These are phyloP conservation scores for Sitobion miscanthi DNA, from an alignment of 1,140 invertebrate genomes.

Conservation along the genomic window DNA sequence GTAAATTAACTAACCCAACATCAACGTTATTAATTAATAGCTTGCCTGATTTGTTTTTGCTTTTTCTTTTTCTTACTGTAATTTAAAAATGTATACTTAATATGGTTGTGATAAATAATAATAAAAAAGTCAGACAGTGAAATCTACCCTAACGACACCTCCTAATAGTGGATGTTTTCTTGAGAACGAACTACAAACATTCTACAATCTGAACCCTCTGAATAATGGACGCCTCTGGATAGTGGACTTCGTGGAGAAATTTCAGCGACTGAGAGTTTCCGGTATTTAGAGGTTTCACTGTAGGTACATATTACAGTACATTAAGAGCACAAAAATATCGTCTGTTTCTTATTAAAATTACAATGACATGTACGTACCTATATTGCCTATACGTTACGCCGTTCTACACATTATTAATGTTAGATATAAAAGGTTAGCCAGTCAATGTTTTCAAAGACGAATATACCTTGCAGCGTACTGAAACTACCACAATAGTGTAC, in stretches of 20 bases:
- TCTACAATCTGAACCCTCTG: too few species aligned
- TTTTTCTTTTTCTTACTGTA: neutral
- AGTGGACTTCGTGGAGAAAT: too few species aligned
- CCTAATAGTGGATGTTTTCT: too few species aligned
- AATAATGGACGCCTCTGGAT: too few species aligned
- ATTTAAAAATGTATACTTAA: too few species aligned
- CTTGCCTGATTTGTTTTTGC: neutral
- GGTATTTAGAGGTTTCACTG: too few species aligned
- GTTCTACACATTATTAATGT: neutral
- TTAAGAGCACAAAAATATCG: neutral
- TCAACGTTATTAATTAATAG: neutral
- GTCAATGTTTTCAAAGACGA: neutral
- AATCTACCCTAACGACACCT: too few species aligned
- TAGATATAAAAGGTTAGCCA: neutral
- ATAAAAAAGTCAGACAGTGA: too few species aligned
- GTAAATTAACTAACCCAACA: neutral
- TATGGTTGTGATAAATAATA: too few species aligned
- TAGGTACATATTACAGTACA: too few species aligned
- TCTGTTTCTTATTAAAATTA: neutral
- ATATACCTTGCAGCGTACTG: neutral
- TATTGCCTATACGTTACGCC: neutral
- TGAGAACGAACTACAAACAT: too few species aligned
- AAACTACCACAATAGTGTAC: neutral
- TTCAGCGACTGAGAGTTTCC: too few species aligned
- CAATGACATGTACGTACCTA: neutral